Evolutionary conservation across 2,888 invertebrate genomes (phyloP).

Genomic region (Chloroclystis v-ata): DNA sequence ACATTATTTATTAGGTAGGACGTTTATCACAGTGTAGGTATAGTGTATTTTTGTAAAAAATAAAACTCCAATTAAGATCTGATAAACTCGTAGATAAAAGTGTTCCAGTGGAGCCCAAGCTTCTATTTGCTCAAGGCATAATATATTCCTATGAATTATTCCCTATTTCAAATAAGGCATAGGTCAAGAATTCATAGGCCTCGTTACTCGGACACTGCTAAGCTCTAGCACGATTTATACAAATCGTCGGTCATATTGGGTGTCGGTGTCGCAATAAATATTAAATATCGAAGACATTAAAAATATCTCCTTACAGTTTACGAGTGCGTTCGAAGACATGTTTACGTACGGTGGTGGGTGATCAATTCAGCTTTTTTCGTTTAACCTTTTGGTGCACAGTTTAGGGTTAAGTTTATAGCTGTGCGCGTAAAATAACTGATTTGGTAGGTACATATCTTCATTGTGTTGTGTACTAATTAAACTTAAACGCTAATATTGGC

Average conservation of each 20-base stretch:
- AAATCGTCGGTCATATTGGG: conserved; percentile 73
- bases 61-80: too few relatives aligned
- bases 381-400: conserved; percentile 37
- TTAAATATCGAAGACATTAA: conserved; percentile 76
- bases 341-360: conserved; percentile 68
- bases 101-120: too few relatives aligned
- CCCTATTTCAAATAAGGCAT: background rate
- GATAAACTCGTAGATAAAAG: too few relatives aligned
- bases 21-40: too few relatives aligned
- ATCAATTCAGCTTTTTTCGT: conserved; percentile 67
- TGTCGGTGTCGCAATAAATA: conserved; percentile 75
- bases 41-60: too few relatives aligned
- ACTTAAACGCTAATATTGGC: too few relatives aligned
- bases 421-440: too few relatives aligned
- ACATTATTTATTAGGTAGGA: too few relatives aligned
- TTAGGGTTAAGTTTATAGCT: conserved; percentile 4
- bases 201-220: conserved; percentile 20
- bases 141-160: background rate
- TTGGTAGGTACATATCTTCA: too few relatives aligned
- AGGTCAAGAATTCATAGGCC: conserved; percentile 18
- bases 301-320: conserved; percentile 77
- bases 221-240: conserved; percentile 48
- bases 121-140: too few relatives aligned
- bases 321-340: conserved; percentile 69
- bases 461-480: too few relatives aligned